These are phyloP conservation scores for Pachycephala philippinensis DNA, from an alignment of 2,113 vertebrate genomes.

Conservation along the genomic window DNA sequence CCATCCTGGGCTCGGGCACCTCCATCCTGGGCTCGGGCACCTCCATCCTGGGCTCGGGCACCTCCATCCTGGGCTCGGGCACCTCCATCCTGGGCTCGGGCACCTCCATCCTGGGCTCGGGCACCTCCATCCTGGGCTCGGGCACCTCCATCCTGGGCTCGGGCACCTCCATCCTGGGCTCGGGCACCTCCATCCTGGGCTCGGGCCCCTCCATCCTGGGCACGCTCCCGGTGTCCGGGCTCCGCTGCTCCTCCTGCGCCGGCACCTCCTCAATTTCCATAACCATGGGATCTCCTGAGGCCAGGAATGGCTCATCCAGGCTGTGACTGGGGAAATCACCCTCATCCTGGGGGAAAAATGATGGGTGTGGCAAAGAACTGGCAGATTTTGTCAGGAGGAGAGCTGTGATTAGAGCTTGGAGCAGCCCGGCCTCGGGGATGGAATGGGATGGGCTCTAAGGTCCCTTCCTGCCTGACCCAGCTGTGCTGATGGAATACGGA, in stretches of 20 bases:
- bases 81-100: too few relatives aligned
- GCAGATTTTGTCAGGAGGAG: fast-evolving
- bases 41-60: neutral
- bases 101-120: neutral
- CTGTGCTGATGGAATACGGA: neutral
- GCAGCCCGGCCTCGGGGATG: neutral
- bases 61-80: neutral
- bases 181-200: neutral
- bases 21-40: too few relatives aligned
- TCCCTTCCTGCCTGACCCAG: neutral
- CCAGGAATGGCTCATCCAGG: neutral
- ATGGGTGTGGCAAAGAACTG: neutral
- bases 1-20: neutral
- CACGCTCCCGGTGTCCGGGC: neutral
- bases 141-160: too few relatives aligned
- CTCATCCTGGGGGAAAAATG: constrained; percentile 3
- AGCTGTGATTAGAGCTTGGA: neutral
- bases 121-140: neutral
- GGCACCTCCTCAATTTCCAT: constrained; percentile 61
- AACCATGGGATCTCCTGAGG: constrained; percentile 33
- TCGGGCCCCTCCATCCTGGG: too few relatives aligned
- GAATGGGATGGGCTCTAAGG: neutral
- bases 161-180: too few relatives aligned
- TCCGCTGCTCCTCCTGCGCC: neutral
- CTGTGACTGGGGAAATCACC: neutral